Evolutionary conservation across 2,113 vertebrate species (phyloP), one percentile per base, ranked within the genome.

Genomic region (Ageneiosus marmoratus): DNA sequence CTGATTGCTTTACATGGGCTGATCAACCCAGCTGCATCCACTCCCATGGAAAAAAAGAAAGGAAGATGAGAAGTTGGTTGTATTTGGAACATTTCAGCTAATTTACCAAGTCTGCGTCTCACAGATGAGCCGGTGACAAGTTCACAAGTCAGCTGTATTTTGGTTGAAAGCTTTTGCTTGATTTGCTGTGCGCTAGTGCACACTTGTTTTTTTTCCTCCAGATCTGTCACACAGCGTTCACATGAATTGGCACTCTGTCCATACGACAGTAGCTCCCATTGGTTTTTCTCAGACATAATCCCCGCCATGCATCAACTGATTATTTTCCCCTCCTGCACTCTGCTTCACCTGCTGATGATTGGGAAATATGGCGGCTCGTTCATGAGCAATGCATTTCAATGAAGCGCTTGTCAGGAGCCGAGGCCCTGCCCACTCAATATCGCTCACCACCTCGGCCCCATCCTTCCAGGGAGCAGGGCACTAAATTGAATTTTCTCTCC

Each of bases 331-430:
- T 79, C 62, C 89, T 92, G 83, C 89, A 87, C 83, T 84, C 88
- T 90, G 81, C 85, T 88, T 91, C 89, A 90, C 89, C 86, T 84
- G 84, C 78, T 86, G 87, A 91, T 93, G 92, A 92, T 93, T 89
- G 69, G 90, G 87, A 93, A 92, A 89, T 88, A 88, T 91, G 90
- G 81, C 84, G 48, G 81, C 86, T 88, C 72, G 56, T 80, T 20
- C 86, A 87, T 87, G 89, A 91, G 85, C 89, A 91, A 88, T 94
- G 90, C 87, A 92, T 94, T 93, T 93, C 89, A 94, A 91, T 92
- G 91, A 91, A 93, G 90, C 82, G 84, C 73, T 88, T 94, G 90
- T 94, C 88, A 92, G 88, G 86, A 90, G 77, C 48, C 44, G n/a
- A 53, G 76, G 67, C 85, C 84, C 80, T 88, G 51, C 78, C 82